Percentiles rank a stretch among this genome's conserved stretches.
These are phyloP conservation scores for Marisa cornuarietis DNA, from an alignment of 1,140 invertebrate genomes.

Conservation along the genomic window DNA sequence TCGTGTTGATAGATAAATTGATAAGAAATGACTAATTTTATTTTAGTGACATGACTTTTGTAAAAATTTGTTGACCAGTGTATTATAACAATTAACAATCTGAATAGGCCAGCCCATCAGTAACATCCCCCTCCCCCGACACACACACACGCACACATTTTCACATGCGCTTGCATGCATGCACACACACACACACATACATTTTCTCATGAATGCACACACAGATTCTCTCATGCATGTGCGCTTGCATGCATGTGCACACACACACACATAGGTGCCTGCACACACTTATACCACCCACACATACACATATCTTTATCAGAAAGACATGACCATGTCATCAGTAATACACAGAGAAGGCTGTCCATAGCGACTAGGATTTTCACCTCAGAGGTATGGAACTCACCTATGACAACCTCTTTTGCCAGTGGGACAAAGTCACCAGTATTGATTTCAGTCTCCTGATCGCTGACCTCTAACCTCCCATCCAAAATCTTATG, in stretches of 20 bases:
- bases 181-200: not conserved
- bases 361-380: not conserved
- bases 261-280: not conserved
- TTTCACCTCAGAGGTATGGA: not conserved
- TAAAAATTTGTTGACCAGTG: no score
- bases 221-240: not conserved
- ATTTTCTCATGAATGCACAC: not conserved
- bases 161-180: not conserved
- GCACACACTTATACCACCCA: no score
- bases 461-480: constrained; percentile 40
- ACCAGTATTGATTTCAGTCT: constrained; percentile 48
- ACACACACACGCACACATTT: not conserved
- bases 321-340: not conserved
- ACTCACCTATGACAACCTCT: constrained; percentile 56
- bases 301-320: not conserved
- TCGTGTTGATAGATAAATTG: no score
- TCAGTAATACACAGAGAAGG: not conserved
- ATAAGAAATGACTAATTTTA: no score
- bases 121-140: not conserved
- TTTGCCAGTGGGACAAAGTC: constrained; percentile 56
- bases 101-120: no score
- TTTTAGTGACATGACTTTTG: no score
- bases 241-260: not conserved
- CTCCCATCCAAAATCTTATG: not conserved
- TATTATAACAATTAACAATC: no score